These are phyloP conservation scores for Eupeodes latifasciatus DNA, from an alignment of 2,888 invertebrate species.

Conservation along the genomic window DNA sequence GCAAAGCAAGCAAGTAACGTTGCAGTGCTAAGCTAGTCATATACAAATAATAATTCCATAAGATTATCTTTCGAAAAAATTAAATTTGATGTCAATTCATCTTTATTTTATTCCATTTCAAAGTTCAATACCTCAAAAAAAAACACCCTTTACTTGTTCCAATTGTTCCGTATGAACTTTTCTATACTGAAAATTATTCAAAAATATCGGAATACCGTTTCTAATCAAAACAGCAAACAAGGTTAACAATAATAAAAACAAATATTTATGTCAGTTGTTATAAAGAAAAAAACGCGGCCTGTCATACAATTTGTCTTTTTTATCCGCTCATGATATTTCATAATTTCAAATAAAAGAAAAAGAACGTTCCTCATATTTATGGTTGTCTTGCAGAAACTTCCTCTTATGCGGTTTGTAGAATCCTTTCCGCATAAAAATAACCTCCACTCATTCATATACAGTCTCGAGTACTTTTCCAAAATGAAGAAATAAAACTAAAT, in stretches of 20 bases:
- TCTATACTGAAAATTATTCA: no score
- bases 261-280: background rate
- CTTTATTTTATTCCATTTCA: no score
- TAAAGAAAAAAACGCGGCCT: background rate
- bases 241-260: background rate
- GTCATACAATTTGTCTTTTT: background rate
- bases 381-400: slow-evolving; percentile 25
- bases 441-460: slow-evolving; percentile 5
- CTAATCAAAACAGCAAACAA: no score
- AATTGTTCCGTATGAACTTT: no score
- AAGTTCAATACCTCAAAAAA: no score
- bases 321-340: slow-evolving; percentile 30
- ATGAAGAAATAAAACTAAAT: slow-evolving; percentile 54
- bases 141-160: no score
- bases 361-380: slow-evolving; percentile 34
- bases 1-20: no score
- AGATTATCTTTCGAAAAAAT: no score
- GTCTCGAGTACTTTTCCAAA: slow-evolving; percentile 28
- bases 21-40: no score
- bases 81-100: no score
- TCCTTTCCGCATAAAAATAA: background rate
- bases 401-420: slow-evolving; percentile 36
- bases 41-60: no score
- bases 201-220: no score
- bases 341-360: background rate